A percentile compares a stretch with the other conserved stretches of the same genome.
Evolutionary conservation across 2,888 invertebrate genomes (phyloP).

Genomic region (Stenichneumon culpator): DNA sequence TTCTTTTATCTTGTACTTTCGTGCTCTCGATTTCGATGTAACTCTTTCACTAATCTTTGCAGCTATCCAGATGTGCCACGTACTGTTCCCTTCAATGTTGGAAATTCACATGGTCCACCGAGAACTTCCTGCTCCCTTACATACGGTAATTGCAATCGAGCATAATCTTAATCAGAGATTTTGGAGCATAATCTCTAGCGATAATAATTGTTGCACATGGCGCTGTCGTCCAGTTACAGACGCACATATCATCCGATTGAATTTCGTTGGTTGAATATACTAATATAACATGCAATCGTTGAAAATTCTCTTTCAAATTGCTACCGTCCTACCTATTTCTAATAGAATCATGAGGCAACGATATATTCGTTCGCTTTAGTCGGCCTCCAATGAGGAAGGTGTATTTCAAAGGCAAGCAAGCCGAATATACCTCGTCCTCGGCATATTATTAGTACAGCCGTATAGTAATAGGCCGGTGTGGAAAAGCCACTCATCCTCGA

Average conservation of each 20-base stretch:
- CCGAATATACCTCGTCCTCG: constrained; percentile 24
- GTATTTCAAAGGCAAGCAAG: constrained; percentile 32
- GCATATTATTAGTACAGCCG: constrained; percentile 32
- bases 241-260: not conserved
- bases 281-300: not conserved
- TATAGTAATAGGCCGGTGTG: constrained; percentile 26
- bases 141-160: constrained; percentile 7
- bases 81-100: too few relatives aligned
- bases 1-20: constrained; percentile 32
- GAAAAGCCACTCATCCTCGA: constrained; percentile 47
- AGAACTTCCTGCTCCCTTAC: too few relatives aligned
- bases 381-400: constrained; percentile 6
- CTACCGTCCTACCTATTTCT: not conserved
- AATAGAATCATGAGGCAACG: not conserved
- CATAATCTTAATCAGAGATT: constrained; percentile 3
- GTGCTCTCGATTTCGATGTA: not conserved
- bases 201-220: constrained; percentile 8
- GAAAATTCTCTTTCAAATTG: not conserved
- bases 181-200: not conserved
- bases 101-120: too few relatives aligned
- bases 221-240: not conserved
- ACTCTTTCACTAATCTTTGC: not conserved
- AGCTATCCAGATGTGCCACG: too few relatives aligned
- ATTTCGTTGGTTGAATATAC: not conserved
- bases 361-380: not conserved